These are phyloP conservation scores for Notamacropus eugenii DNA, from an alignment of 2,797 vertebrate genomes.

Conservation along the genomic window DNA sequence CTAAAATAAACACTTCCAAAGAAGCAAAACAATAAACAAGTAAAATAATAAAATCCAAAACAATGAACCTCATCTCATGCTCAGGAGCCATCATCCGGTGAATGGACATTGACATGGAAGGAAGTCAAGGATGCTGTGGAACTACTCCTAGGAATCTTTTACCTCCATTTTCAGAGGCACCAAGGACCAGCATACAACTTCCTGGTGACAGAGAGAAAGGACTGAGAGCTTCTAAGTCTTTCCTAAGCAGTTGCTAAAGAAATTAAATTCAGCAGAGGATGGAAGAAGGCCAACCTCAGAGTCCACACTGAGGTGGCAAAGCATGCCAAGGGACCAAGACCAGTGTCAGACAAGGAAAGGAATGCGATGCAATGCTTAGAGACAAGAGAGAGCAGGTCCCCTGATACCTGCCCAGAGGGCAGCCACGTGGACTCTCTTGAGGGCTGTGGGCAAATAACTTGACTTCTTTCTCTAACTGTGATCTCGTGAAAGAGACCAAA, in stretches of 20 bases:
- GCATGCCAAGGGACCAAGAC: not conserved
- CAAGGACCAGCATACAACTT: constrained; percentile 59
- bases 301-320: constrained; percentile 21
- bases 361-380: not conserved
- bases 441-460: not conserved
- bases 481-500: not conserved
- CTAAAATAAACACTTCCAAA: not conserved
- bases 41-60: not conserved
- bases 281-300: constrained; percentile 19
- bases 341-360: not conserved
- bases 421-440: not conserved
- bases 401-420: accelerated
- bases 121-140: constrained; percentile 34
- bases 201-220: constrained; percentile 34
- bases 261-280: constrained; percentile 54
- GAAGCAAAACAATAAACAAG: not conserved
- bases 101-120: not conserved
- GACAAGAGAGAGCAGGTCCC: not conserved
- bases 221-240: constrained; percentile 46
- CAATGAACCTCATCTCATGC: not conserved
- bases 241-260: constrained; percentile 57
- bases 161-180: constrained; percentile 37
- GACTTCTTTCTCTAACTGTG: not conserved
- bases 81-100: not conserved
- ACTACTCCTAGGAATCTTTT: constrained; percentile 38